A percentile compares a stretch with the other conserved stretches of the same genome.
Evolutionary conservation across 2,113 vertebrate species (phyloP).

Genomic region (Perca schrenkii): DNA sequence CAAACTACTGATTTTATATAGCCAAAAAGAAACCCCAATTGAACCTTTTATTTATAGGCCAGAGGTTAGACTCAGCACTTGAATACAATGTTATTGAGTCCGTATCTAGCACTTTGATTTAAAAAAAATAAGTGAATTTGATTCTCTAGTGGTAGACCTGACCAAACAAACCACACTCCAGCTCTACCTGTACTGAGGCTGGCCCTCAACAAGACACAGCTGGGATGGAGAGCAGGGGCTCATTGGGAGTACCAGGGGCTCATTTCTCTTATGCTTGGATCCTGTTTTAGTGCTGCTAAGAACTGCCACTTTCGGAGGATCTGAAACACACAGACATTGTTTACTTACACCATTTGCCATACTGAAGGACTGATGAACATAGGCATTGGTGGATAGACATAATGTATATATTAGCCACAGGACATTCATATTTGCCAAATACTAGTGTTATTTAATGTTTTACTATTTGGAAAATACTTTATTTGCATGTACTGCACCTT

Average conservation of each 20-base stretch:
- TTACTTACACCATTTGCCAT: background rate
- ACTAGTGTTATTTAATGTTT: background rate
- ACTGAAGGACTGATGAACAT: rapidly evolving
- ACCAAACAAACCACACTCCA: background rate
- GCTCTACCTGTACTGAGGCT: slow-evolving; percentile 75
- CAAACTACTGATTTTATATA: background rate
- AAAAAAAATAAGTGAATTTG: background rate
- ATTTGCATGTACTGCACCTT: background rate
- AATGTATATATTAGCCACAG: background rate
- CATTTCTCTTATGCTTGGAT: slow-evolving; percentile 67
- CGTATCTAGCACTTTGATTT: background rate
- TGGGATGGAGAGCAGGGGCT: slow-evolving; percentile 86
- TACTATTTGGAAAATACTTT: background rate
- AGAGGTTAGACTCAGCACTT: background rate
- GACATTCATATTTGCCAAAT: background rate
- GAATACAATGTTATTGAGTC: background rate
- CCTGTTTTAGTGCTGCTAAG: slow-evolving; percentile 77
- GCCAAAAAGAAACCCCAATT: background rate
- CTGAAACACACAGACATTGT: slow-evolving; percentile 71
- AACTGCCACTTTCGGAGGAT: slow-evolving; percentile 78
- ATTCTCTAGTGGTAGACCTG: background rate
- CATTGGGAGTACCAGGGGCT: slow-evolving; percentile 85
- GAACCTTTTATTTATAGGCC: background rate
- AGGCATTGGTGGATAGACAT: background rate
- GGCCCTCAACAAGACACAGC: slow-evolving; percentile 82